Evolutionary conservation across 2,888 invertebrate species (phyloP).

Genomic region (Blera fallax): DNA sequence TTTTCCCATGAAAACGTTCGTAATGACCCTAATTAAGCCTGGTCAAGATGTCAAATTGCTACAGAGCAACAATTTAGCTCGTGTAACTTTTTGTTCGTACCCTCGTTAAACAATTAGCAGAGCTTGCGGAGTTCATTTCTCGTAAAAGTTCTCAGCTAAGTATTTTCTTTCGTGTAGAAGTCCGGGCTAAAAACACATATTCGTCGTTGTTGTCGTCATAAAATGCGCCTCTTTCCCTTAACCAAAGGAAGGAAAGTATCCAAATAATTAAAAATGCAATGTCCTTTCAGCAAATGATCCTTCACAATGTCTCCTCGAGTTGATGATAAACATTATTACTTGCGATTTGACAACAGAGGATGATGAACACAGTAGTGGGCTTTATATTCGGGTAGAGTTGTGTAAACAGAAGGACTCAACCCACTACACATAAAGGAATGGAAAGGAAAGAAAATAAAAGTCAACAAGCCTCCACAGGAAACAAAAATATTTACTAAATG

Average conservation of each 20-base stretch:
- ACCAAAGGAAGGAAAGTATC: slow-evolving; percentile 47
- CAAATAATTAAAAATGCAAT: slow-evolving; percentile 71
- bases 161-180: neutral
- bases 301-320: slow-evolving; percentile 67
- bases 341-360: slow-evolving; percentile 64
- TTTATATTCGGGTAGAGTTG: slow-evolving; percentile 45
- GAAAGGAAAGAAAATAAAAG: slow-evolving; percentile 50
- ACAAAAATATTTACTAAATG: slow-evolving; percentile 70
- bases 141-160: slow-evolving; percentile 23
- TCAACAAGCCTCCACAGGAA: slow-evolving; percentile 68
- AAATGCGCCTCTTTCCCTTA: slow-evolving; percentile 14
- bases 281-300: slow-evolving; percentile 66
- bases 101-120: slow-evolving; percentile 53
- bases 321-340: slow-evolving; percentile 72
- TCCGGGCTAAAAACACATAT: slow-evolving; percentile 28
- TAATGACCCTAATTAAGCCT: slow-evolving; percentile 38
- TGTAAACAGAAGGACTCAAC: slow-evolving; percentile 45
- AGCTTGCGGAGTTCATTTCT: slow-evolving; percentile 33
- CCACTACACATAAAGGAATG: slow-evolving; percentile 29
- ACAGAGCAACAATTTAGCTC: slow-evolving; percentile 43
- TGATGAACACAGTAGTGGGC: slow-evolving; percentile 40
- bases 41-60: slow-evolving; percentile 31
- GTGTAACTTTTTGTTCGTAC: slow-evolving; percentile 19
- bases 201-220: slow-evolving; percentile 14
- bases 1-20: slow-evolving; percentile 19